Evolutionary conservation across 2,113 vertebrate species (phyloP).

Genomic region (Osmerus mordax): DNA sequence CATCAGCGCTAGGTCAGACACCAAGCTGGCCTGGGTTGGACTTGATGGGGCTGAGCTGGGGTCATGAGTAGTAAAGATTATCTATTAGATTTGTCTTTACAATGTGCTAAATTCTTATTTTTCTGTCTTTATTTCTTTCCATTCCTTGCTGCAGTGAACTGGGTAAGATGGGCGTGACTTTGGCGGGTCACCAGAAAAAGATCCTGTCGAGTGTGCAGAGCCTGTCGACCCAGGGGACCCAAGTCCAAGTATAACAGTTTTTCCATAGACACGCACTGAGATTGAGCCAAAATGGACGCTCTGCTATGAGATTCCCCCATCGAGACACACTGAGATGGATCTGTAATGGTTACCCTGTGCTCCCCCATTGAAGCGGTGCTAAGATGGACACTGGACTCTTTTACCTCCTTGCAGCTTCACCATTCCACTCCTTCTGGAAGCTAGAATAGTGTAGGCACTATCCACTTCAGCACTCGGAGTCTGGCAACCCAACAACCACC

Average conservation of each 20-base stretch:
- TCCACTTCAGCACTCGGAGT: constrained; percentile 55
- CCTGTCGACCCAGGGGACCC: constrained; percentile 75
- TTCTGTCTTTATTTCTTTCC: background rate
- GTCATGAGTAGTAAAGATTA: too few species aligned
- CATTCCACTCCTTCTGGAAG: constrained; percentile 40
- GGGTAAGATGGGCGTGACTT: constrained; percentile 72
- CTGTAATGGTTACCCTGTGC: constrained; percentile 54
- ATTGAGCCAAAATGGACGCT: constrained; percentile 53
- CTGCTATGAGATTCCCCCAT: constrained; percentile 42
- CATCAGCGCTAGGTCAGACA: constrained; percentile 73
- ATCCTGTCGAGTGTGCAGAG: constrained; percentile 73
- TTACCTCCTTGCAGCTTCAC: constrained; percentile 55
- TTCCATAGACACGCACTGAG: constrained; percentile 48
- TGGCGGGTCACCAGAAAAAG: constrained; percentile 79
- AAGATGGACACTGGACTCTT: constrained; percentile 4
- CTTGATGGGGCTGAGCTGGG: background rate
- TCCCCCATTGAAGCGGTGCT: constrained; percentile 19
- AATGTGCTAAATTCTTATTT: background rate
- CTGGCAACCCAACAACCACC: constrained; percentile 41
- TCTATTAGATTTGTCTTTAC: background rate
- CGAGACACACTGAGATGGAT: constrained; percentile 46
- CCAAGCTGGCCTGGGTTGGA: background rate
- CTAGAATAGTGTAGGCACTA: constrained; percentile 40
- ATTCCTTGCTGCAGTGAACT: constrained; percentile 64
- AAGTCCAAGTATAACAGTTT: constrained; percentile 77